A percentile compares a stretch with the other conserved stretches of the same genome.
phyloP scores from a whole-genome alignment of 2,797 vertebrate genomes.

The Anomalospiza imberbis region DNA sequence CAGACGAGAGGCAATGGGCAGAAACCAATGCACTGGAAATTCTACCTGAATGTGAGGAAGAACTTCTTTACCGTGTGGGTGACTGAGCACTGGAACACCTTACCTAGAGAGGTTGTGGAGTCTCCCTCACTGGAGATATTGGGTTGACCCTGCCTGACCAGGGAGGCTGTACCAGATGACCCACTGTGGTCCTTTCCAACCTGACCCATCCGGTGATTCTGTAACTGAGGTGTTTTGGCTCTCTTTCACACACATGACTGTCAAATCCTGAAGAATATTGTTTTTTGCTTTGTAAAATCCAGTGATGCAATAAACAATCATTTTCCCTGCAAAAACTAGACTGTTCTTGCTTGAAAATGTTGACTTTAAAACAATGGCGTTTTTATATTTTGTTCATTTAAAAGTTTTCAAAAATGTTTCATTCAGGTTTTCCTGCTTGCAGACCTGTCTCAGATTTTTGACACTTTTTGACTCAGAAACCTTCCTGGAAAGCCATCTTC shows the following conservation, averaged over 20 bases:
- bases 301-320: background rate
- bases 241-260: background rate
- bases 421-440: background rate
- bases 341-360: background rate
- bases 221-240: background rate
- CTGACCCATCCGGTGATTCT: background rate
- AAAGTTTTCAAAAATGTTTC: background rate
- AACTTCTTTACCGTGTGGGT: background rate
- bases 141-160: background rate
- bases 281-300: background rate
- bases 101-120: background rate
- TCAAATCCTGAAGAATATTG: background rate
- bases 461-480: background rate
- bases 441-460: background rate
- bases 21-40: background rate
- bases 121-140: background rate
- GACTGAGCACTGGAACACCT: accelerated
- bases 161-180: background rate
- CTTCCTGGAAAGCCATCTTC: background rate
- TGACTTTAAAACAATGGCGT: background rate
- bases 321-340: background rate
- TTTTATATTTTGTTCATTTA: background rate
- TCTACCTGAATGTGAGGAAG: background rate
- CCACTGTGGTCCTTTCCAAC: background rate
- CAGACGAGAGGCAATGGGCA: background rate